A percentile compares a stretch with the other conserved stretches of the same genome.
phyloP scores from a whole-genome alignment of 2,797 vertebrate species.

The Pempheris klunzingeri region DNA sequence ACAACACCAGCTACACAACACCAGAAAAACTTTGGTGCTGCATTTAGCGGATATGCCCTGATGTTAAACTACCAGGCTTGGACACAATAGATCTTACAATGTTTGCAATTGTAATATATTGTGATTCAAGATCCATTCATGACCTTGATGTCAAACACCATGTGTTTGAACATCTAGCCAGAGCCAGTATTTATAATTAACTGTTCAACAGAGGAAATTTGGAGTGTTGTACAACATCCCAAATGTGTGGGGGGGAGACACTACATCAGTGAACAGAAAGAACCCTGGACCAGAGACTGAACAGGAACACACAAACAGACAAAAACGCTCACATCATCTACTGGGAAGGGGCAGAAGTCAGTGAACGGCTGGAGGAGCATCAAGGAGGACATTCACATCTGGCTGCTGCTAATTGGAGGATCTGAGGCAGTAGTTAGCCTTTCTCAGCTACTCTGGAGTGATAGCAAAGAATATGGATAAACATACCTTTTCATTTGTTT shows the following conservation, averaged over 20 bases:
- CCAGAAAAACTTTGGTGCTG: neutral
- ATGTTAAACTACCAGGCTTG: neutral
- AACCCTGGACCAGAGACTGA: neutral
- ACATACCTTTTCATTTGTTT: neutral
- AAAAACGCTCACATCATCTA: neutral
- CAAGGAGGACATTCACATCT: neutral
- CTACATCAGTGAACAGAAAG: neutral
- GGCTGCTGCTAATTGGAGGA: neutral
- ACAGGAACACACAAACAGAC: neutral
- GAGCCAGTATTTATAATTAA: neutral
- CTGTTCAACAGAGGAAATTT: neutral
- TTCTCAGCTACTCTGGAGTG: too few species aligned
- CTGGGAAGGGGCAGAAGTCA: neutral
- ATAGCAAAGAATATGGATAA: too few species aligned
- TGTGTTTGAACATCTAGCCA: neutral
- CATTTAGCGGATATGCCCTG: neutral
- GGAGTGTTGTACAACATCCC: too few species aligned
- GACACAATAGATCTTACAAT: neutral
- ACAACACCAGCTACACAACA: neutral
- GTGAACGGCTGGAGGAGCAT: neutral
- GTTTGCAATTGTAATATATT: too few species aligned
- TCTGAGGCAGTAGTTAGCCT: neutral
- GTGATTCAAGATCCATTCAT: too few species aligned
- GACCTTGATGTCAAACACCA: neutral
- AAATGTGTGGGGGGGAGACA: neutral